phyloP scores from a whole-genome alignment of 2,888 invertebrate genomes.

The Drosophila conformis region DNA sequence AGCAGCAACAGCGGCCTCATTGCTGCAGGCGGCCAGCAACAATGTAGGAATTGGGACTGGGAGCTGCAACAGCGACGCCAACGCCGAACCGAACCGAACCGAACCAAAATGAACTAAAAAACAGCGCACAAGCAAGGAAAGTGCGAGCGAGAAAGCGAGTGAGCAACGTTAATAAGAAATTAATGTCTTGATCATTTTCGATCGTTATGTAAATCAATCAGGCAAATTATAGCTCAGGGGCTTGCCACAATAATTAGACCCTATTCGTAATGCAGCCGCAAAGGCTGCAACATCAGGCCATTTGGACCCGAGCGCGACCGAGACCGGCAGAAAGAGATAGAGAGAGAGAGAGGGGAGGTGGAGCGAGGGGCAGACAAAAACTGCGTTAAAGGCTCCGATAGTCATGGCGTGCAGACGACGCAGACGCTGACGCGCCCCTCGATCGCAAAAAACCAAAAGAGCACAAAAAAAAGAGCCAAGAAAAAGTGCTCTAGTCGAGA shows the following conservation, averaged over 20 bases:
- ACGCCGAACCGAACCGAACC: constrained; percentile 21
- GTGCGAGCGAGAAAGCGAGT: constrained; percentile 21
- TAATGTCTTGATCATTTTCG: constrained; percentile 85
- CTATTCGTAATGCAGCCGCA: constrained; percentile 82
- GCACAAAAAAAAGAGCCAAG: constrained; percentile 1
- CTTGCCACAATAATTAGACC: constrained; percentile 84
- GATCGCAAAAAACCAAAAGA: constrained; percentile 52
- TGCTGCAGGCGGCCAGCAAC: constrained; percentile 50
- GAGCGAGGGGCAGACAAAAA: constrained; percentile 18
- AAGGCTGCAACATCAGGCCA: constrained; percentile 48
- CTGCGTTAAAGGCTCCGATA: constrained; percentile 30
- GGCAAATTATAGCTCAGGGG: constrained; percentile 85
- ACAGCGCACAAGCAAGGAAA: constrained; percentile 6
- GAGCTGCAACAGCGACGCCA: constrained; percentile 43
- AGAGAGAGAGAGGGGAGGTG: constrained; percentile 11
- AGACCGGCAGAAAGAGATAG: background rate
- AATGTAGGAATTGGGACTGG: constrained; percentile 51
- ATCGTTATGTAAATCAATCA: constrained; percentile 86
- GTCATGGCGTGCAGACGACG: constrained; percentile 72
- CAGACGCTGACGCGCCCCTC: constrained; percentile 77
- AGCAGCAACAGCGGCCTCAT: constrained; percentile 11
- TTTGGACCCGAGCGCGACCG: constrained; percentile 6
- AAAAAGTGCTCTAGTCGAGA: background rate
- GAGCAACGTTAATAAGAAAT: constrained; percentile 84
- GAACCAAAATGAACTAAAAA: background rate